Percentiles rank a stretch among this genome's conserved stretches.
Conservation (phyloP, 2,888 invertebrate genomes). For the Hyposoter dolosus region DNA sequence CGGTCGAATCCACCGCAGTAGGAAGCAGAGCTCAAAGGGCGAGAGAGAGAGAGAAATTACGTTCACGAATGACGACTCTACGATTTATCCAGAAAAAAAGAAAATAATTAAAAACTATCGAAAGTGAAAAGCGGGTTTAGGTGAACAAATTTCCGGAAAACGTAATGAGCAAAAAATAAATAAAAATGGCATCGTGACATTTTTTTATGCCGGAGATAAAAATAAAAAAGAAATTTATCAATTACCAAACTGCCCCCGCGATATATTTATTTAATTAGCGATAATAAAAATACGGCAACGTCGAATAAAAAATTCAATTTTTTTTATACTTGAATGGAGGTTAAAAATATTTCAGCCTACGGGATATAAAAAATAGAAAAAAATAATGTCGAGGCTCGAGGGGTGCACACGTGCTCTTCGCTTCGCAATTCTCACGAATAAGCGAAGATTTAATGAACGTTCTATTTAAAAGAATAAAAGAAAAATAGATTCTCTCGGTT, state of each 20-base stretch:
- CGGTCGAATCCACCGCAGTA: constrained; percentile 37
- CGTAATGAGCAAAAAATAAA: background rate
- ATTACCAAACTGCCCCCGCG: background rate
- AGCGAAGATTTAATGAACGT: constrained; percentile 15
- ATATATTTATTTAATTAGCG: background rate
- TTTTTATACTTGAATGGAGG: background rate
- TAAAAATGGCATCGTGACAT: background rate
- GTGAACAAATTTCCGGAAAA: background rate
- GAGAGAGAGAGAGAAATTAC: constrained; percentile 44
- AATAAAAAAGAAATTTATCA: background rate
- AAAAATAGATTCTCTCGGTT: background rate
- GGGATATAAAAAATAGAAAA: constrained; percentile 9
- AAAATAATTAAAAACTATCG: background rate
- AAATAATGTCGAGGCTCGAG: background rate
- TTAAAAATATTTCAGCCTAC: constrained; percentile 10
- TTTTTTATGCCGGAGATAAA: background rate
- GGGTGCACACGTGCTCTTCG: constrained; percentile 6
- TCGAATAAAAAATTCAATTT: background rate
- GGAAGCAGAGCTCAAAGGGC: constrained; percentile 2
- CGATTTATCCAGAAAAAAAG: constrained; percentile 21
- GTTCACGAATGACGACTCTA: constrained; percentile 37
- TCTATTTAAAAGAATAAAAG: constrained; percentile 9
- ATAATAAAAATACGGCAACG: background rate
- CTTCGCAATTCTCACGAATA: background rate
- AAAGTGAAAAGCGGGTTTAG: background rate